Base-by-base conservation (phyloP, 2,797 vertebrate species). In the Loriculus beryllinus region DNA sequence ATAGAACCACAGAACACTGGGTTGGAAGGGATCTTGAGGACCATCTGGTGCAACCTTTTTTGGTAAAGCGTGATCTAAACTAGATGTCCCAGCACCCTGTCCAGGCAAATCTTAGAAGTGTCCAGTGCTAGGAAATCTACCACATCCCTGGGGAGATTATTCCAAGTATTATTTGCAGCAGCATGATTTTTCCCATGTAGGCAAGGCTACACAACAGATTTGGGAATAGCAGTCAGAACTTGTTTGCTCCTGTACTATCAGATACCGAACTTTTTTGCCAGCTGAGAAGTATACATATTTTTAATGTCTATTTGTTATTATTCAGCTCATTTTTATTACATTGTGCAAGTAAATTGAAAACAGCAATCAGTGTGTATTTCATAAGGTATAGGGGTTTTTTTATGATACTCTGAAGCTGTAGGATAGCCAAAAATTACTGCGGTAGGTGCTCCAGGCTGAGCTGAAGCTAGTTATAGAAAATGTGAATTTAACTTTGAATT, bases 331-430 rank as follows among this genome's bases (percentile, higher is more conserved):
- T 92, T 92, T 77, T 82, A n/a, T 70, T 86, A 1, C 33, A 56
- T 86, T 86, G 78, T 33, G 8, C 40, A 60, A 60, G 12, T 51
- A 37, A 74, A 33, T 40, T 56, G 52, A 64, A 74, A 92, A 40
- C 20, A 49, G 43, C 22, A 40, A 15, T 84, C 13, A 11, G 1
- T 17, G 10, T 65, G 12, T 52, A 43, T 80, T 92, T 86, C 48
- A 18, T 52, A 51, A 71, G 18, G 15, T 54, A 4, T 23, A 10
- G 10, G 4, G 1, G 0, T 0, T 12, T 12, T 71, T 92, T 48
- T 14, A 29, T 63, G 31, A 6, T 77, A 11, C 29, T 71, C 35
- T 85, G 51, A 85, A 70, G 84, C 28, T 1, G 1, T 5, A 45
- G 39, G 16, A 25, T 74, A 74, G 64, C 25, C 4, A 7, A 48